Evolutionary conservation across 2,113 vertebrate species (phyloP), one percentile per base, ranked within the genome.

Genomic region (Microcebus ravelobensis): DNA sequence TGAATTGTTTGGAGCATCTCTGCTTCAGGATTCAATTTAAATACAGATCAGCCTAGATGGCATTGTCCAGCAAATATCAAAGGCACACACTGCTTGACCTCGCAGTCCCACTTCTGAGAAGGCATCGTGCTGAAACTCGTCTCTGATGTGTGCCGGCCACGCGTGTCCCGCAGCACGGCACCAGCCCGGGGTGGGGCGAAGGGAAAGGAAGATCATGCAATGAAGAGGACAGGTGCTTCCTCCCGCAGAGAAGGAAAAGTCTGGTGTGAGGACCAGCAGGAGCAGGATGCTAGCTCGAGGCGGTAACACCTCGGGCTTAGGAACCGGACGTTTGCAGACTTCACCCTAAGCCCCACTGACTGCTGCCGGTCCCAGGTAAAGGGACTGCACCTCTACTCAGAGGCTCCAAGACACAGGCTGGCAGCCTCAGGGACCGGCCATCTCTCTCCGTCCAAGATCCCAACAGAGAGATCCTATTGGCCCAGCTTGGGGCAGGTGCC

Each of bases 111-210:
- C 50, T 23, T 5, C 14, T 15, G 13, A 7, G 39, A n/a, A 79
- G 45, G n/a, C 15, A 0, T 0, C 15, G 12, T 6, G n/a, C 23
- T 8, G 11, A 59, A 13, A 14, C 2, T 4, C 10, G 6, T 10
- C 68, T 0, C 21, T 3, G 57, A 27, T 11, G 8, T 21, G 52
- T 0, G 36, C 48, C 27, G 27, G 7, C 31, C 5, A 1, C 5
- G 0, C 13, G 0, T 27, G 17, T n/a, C 18, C 52, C 48, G 8
- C 20, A 27, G 63, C 9, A 9, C 1, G 4, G 3, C 0, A 2
- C 14, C 2, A 11, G 57, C 27, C 1, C 20, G 2, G 36, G 0
- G 36, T 4, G 13, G 2, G 8, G 1, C 2, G 34, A 21, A 21
- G 52, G 20, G 12, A 18, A 61, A 61, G 71, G 45, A 1, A n/a